Base-by-base conservation (phyloP, 2,888 invertebrate genomes). In the Hemistola chrysoprasaria region DNA sequence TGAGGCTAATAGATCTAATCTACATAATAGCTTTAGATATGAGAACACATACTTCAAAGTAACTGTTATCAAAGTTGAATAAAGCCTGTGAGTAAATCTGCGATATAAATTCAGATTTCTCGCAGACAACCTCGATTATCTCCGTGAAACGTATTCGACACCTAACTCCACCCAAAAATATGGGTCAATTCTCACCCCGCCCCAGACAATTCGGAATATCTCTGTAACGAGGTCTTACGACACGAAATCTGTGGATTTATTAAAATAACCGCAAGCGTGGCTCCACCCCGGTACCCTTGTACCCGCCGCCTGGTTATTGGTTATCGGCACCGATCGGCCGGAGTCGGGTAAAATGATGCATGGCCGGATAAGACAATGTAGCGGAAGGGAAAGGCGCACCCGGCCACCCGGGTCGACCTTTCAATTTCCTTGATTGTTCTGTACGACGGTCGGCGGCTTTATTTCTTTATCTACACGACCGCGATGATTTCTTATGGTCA, bases 401-500 rank as follows among this genome's bases (percentile, higher is more conserved):
- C 68, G 56, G 67, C 46, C 43, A 51, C 59, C 61, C 74, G 68
- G 71, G 64, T 64, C 71, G 76, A 78, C 78, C 81, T 81, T 83
- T 83, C 84, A 82, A 84, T 84, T 83, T 84, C 77, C 79, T 72
- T 74, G 74, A 82, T 78, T 77, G 75, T 68, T 38, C 38, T 33
- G 34, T 26, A 44, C 43, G 42, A 59, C 42, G 57, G 52, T 57
- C 64, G 58, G 56, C 56, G 62, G 62, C 58, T 66, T 67, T 68
- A 71, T 71, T 65, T 67, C 70, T 68, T 64, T 65, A 71, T 71
- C 64, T 63, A 56, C 59, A 57, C 39, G 49, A 58, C 57, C 59
- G 56, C 59, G 62, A 67, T 65, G 65, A 65, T 66, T 69, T 65
- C 60, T 59, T 66, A 62, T 59, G 59, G 61, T 50, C 52, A 47